Evolutionary conservation across 2,113 vertebrate species (phyloP).

Genomic region (Laticauda laticaudata): DNA sequence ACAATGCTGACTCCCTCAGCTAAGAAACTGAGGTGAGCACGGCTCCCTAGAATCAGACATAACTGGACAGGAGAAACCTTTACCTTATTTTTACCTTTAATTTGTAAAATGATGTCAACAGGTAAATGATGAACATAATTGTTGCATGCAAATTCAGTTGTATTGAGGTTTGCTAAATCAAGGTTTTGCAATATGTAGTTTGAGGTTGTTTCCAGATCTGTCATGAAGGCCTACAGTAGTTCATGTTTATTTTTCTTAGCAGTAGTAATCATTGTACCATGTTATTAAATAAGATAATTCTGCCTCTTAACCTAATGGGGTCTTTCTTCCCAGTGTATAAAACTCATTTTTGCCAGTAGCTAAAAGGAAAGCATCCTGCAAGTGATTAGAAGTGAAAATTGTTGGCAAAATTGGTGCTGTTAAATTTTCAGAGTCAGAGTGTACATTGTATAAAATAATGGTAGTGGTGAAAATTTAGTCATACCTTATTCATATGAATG

Average conservation of each 20-base stretch:
- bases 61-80: too few species aligned
- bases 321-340: neutral
- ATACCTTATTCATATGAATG: neutral
- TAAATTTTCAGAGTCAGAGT: neutral
- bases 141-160: neutral
- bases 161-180: neutral
- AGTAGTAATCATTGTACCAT: neutral
- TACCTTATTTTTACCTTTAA: neutral
- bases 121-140: neutral
- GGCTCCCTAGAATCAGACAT: too few species aligned
- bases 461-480: neutral
- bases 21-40: too few species aligned
- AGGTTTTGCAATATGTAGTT: neutral
- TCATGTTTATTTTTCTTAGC: neutral
- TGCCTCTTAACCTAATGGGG: neutral
- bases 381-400: neutral
- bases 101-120: neutral
- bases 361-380: neutral
- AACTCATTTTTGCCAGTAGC: neutral
- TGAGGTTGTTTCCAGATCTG: neutral
- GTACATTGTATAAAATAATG: too few species aligned
- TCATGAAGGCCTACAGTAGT: neutral
- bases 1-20: too few species aligned
- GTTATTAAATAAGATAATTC: neutral
- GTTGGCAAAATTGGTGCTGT: neutral